Conservation (phyloP, 2,113 vertebrate species). For the Takifugu flavidus region DNA sequence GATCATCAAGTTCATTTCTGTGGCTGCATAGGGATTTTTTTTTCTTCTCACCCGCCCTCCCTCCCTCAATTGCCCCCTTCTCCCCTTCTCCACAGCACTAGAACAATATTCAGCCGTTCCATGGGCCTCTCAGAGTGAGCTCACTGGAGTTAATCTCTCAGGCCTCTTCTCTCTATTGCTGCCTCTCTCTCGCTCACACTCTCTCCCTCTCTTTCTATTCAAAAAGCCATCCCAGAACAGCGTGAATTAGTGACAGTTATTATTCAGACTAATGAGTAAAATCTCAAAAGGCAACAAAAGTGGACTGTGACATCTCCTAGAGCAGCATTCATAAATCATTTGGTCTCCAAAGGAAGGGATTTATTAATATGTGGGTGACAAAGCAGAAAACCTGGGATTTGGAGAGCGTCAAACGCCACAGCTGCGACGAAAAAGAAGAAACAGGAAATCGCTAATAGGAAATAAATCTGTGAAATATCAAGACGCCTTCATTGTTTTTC, state of each 20-base stretch:
- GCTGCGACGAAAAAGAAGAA: neutral
- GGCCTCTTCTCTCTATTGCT: slow-evolving; percentile 67
- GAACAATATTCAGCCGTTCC: slow-evolving; percentile 79
- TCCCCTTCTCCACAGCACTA: slow-evolving; percentile 61
- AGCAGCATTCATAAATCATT: slow-evolving; percentile 69
- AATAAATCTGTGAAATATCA: slow-evolving; percentile 56
- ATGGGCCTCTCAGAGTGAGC: slow-evolving; percentile 77
- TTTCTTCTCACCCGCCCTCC: slow-evolving; percentile 19
- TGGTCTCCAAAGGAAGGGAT: slow-evolving; percentile 32
- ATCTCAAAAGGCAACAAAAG: slow-evolving; percentile 72
- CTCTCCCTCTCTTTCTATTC: slow-evolving; percentile 71
- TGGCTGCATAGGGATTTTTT: slow-evolving; percentile 69
- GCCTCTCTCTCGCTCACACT: slow-evolving; percentile 59
- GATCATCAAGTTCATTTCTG: slow-evolving; percentile 82
- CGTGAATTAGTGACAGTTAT: slow-evolving; percentile 79
- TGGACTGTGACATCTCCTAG: slow-evolving; percentile 64
- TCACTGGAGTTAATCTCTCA: slow-evolving; percentile 77
- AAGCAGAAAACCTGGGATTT: slow-evolving; percentile 30
- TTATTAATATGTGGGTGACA: slow-evolving; percentile 43
- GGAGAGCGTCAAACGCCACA: slow-evolving; percentile 3
- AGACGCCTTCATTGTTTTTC: slow-evolving; percentile 52
- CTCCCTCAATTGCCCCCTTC: slow-evolving; percentile 18
- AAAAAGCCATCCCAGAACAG: slow-evolving; percentile 75
- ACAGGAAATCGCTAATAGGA: slow-evolving; percentile 13
- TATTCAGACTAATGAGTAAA: slow-evolving; percentile 79